Evolutionary conservation across 2,797 vertebrate genomes (phyloP).

Genomic region (Podarcis siculus): DNA sequence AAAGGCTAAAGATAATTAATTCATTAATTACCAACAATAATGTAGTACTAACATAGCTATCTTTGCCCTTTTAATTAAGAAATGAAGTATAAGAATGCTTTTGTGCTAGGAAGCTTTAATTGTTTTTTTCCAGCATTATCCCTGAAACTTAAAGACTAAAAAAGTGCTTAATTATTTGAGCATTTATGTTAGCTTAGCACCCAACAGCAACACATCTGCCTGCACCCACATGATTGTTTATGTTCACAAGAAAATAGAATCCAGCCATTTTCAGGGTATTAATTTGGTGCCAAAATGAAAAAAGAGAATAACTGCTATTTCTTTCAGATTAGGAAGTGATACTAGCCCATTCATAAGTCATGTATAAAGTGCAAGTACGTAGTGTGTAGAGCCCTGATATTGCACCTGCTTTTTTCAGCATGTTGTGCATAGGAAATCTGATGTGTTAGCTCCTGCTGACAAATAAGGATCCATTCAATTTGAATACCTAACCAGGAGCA

Average conservation of each 20-base stretch:
- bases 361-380: no score
- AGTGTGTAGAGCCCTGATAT: no score
- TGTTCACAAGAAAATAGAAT: slow-evolving; percentile 58
- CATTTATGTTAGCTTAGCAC: slow-evolving; percentile 59
- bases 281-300: slow-evolving; percentile 54
- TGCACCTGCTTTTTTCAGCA: no score
- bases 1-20: slow-evolving; percentile 11
- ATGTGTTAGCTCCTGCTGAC: no score
- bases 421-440: no score
- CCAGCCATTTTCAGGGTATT: slow-evolving; percentile 28
- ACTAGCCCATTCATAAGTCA: background rate
- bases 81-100: slow-evolving; percentile 37
- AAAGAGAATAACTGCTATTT: slow-evolving; percentile 45
- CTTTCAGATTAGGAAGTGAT: background rate
- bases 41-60: slow-evolving; percentile 14
- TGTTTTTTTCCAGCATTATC: slow-evolving; percentile 34
- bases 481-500: background rate
- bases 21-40: background rate
- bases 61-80: slow-evolving; percentile 46
- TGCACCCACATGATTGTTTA: slow-evolving; percentile 52
- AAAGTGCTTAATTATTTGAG: slow-evolving; percentile 58
- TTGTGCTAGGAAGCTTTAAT: slow-evolving; percentile 43
- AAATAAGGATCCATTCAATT: background rate
- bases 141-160: slow-evolving; percentile 53
- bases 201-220: slow-evolving; percentile 69